Percentiles rank a stretch among this genome's conserved stretches.
Evolutionary conservation across 1,140 invertebrate species (phyloP).

Genomic region (Cydia amplana): DNA sequence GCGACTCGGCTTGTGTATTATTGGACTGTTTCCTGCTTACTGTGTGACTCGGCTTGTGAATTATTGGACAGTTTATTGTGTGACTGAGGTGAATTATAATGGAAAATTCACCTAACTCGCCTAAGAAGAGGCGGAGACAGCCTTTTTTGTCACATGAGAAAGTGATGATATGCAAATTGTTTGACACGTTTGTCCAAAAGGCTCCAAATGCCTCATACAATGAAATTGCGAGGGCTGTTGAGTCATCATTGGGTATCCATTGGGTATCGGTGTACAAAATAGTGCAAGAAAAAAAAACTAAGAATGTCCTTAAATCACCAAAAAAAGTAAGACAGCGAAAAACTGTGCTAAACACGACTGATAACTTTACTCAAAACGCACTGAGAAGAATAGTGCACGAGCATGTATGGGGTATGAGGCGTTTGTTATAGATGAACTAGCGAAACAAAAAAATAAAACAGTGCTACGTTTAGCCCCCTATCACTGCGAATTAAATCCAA

Average conservation of each 20-base stretch:
- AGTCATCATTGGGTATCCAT: neutral
- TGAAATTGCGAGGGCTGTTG: neutral
- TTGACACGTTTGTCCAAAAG: neutral
- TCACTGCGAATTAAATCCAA: too few species aligned
- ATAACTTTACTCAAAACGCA: conserved; percentile 1
- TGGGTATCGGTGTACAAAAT: conserved; percentile 2
- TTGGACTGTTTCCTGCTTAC: conserved; percentile 10
- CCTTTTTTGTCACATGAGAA: neutral
- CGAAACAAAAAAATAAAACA: too few species aligned
- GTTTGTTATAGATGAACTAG: too few species aligned
- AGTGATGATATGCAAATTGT: neutral
- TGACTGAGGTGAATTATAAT: neutral
- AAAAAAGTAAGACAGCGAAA: neutral
- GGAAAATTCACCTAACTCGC: neutral
- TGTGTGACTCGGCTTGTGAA: neutral
- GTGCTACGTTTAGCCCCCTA: too few species aligned
- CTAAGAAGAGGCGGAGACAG: neutral
- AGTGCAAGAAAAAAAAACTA: neutral
- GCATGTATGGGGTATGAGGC: too few species aligned
- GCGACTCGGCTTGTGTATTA: conserved; percentile 3
- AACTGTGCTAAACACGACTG: neutral
- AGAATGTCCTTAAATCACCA: neutral
- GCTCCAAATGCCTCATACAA: neutral
- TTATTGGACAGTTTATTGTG: neutral
- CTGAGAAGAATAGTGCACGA: neutral